Base-by-base conservation (phyloP, 2,113 vertebrate species). In the Semicossyphus pulcher region DNA sequence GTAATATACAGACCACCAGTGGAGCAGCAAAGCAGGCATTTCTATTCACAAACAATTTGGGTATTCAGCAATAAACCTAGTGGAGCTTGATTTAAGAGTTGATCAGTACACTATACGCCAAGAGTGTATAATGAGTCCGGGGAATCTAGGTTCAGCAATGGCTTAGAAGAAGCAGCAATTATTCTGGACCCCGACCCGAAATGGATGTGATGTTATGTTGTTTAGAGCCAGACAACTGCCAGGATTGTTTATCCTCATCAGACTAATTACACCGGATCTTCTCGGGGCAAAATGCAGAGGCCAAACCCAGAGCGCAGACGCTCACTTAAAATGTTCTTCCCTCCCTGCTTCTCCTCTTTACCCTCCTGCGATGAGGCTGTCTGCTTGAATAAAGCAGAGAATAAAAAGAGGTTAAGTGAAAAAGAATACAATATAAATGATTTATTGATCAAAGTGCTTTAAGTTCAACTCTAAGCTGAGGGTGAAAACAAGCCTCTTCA, bases 231-330 rank as follows among this genome's bases (percentile, higher is more conserved):
- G 71, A 81, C 67, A 80, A 80, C 74, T 89, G 81, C 81, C 86
- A 86, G 16, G 60, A 76, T 74, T 87, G 84, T 88, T 91, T 90
- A 84, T 76, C 66, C 77, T 91, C 84, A 89, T 81, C 83, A 47
- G 58, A 83, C 80, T 91, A 87, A 92, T 91, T 88, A 83, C 74
- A 67, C 69, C 14, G 41, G 32, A 32, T 53, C 36, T 39, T 71
- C 82, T 88, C 37, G 57, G 61, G 67, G 82, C 66, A 64, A 51
- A 81, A 54, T 52, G 56, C 47, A 28, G 71, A 10, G 63, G 75
- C 28, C 4, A 67, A 75, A 59, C 1, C 15, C 4, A 31, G 72
- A 53, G 68, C 36, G 34, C 45, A 20, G 60, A 49, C 29, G 4
- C 60, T 39, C 31, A 72, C 72, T 83, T 76, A 72, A 83, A 78